These are phyloP conservation scores for Anoura caudifer DNA, from an alignment of 2,113 vertebrate genomes.

Conservation along the genomic window DNA sequence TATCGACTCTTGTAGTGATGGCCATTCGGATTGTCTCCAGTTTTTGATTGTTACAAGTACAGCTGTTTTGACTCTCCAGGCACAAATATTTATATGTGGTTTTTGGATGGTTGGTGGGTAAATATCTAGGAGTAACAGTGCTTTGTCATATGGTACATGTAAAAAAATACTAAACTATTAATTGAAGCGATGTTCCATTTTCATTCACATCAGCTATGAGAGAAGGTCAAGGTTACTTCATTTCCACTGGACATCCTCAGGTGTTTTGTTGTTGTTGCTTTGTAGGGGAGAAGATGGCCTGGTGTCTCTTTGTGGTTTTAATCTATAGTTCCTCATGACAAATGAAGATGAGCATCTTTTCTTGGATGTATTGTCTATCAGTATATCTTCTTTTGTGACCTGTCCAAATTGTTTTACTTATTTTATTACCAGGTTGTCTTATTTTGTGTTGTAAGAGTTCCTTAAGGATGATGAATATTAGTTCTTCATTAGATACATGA, in stretches of 20 bases:
- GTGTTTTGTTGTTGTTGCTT: no score
- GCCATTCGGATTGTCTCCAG: background rate
- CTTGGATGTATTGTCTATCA: background rate
- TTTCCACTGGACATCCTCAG: no score
- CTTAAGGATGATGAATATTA: background rate
- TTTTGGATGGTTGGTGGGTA: background rate
- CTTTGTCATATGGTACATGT: background rate
- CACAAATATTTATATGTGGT: background rate
- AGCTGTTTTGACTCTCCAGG: background rate
- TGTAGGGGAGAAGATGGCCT: background rate
- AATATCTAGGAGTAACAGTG: background rate
- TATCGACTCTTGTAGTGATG: background rate
- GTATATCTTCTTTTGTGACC: background rate
- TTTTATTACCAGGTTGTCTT: background rate
- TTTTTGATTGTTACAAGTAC: background rate
- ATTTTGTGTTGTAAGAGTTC: background rate
- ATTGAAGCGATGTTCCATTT: background rate
- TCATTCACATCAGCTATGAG: no score
- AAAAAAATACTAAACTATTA: background rate
- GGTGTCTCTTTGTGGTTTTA: background rate
- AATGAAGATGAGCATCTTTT: no score
- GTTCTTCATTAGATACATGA: no score
- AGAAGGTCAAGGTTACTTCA: no score
- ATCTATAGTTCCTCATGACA: no score
- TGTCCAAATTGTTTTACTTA: background rate